Percentiles rank a stretch among this genome's conserved stretches.
Conservation (phyloP, 2,113 vertebrate genomes). For the Excalfactoria chinensis region DNA sequence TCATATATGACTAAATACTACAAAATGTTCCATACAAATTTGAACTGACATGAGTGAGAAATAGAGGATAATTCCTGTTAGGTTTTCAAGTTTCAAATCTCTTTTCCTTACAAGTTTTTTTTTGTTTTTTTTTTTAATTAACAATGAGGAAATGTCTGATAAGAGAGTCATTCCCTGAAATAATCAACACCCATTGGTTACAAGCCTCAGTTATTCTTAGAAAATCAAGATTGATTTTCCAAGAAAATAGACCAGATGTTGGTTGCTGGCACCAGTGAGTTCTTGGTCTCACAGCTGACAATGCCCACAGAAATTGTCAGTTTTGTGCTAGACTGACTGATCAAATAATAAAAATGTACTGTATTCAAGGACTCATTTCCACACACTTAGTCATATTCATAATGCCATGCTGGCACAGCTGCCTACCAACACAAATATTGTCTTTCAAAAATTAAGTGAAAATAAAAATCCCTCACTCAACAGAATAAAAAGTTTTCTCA, state of each 20-base stretch:
- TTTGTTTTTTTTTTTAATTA: neutral
- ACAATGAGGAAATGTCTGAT: neutral
- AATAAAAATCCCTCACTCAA: conserved; percentile 36
- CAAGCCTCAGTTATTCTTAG: neutral
- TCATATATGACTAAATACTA: neutral
- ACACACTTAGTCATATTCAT: conserved; percentile 47
- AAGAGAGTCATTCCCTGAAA: neutral
- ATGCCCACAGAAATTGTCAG: neutral
- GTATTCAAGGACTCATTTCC: neutral
- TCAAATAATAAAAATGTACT: neutral
- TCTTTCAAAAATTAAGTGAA: conserved; percentile 13
- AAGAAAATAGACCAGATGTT: conserved; percentile 4
- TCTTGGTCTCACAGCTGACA: neutral
- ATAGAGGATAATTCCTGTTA: neutral
- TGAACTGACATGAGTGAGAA: neutral
- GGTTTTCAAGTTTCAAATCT: neutral
- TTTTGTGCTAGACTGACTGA: neutral
- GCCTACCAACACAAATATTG: conserved; percentile 55
- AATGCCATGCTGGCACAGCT: conserved; percentile 39
- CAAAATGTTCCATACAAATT: neutral
- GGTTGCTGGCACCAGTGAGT: neutral
- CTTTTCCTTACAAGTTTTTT: neutral
- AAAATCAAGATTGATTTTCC: conserved; percentile 28
- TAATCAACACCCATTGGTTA: neutral
- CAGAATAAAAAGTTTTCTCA: conserved; percentile 30